Percentiles rank a stretch among this genome's conserved stretches.
These are phyloP conservation scores for Phymastichus coffea DNA, from an alignment of 1,140 invertebrate genomes.

Conservation along the genomic window DNA sequence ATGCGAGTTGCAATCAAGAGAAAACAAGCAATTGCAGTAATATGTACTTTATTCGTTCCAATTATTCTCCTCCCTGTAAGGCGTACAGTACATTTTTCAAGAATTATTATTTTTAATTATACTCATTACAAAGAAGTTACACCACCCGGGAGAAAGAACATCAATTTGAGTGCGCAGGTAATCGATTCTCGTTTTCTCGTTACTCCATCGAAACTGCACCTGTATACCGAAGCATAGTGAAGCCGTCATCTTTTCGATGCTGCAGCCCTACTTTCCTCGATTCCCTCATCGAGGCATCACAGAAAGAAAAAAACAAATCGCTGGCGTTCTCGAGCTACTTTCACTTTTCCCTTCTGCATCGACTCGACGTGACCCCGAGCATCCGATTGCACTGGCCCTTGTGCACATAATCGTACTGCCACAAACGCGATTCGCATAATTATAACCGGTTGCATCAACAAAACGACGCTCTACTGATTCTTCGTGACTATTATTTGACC, in stretches of 20 bases:
- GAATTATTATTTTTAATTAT: too few species aligned
- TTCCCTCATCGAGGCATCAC: neutral
- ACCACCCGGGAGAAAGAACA: too few species aligned
- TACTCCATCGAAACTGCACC: neutral
- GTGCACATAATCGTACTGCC: neutral
- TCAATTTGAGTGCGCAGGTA: too few species aligned
- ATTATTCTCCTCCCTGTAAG: too few species aligned
- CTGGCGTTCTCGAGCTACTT: constrained; percentile 10
- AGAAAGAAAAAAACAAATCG: neutral
- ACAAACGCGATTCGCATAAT: constrained; percentile 1
- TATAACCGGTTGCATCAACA: constrained; percentile 16
- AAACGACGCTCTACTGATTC: neutral
- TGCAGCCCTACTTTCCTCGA: neutral
- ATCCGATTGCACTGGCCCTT: neutral
- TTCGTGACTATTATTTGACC: constrained; percentile 1
- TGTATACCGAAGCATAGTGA: neutral
- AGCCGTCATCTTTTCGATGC: neutral
- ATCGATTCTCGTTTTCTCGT: too few species aligned
- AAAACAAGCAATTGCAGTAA: too few species aligned
- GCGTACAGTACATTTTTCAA: too few species aligned
- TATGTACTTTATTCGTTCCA: too few species aligned
- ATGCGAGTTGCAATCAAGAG: too few species aligned
- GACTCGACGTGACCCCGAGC: neutral
- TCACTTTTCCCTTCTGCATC: constrained; percentile 14
- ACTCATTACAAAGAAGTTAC: too few species aligned